Conservation (phyloP, 2,113 vertebrate species). For the Lamprologus tigripictilis region DNA sequence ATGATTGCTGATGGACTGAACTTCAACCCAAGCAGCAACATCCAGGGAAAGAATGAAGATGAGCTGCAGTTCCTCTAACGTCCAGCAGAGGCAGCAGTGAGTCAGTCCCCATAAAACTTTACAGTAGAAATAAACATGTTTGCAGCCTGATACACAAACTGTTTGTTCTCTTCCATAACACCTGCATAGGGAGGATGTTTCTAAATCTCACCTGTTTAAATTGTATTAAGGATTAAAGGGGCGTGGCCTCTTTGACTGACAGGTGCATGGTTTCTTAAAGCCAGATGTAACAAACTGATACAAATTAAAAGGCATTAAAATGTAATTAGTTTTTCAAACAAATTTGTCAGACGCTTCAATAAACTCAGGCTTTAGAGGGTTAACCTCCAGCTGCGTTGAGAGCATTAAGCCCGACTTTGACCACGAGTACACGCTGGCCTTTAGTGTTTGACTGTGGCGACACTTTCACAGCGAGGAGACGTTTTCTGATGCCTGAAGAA, state of each 20-base stretch:
- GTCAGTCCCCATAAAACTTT: neutral
- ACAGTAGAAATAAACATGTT: accelerated
- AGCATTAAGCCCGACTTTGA: neutral
- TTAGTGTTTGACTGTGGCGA: accelerated
- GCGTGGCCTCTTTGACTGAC: neutral
- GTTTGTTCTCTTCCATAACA: neutral
- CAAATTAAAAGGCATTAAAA: neutral
- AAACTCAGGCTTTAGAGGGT: neutral
- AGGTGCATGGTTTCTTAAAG: neutral
- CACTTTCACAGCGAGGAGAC: neutral
- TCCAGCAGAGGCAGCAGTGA: neutral
- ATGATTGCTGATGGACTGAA: neutral
- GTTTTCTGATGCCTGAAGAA: neutral
- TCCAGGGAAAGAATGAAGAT: neutral
- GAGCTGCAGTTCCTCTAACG: accelerated
- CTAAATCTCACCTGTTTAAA: neutral
- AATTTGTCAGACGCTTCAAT: neutral
- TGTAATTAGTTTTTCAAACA: neutral
- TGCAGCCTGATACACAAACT: neutral
- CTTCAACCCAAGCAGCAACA: neutral
- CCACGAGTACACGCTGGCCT: accelerated
- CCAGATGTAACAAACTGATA: neutral
- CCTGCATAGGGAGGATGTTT: neutral
- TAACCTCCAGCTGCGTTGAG: neutral
- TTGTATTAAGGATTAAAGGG: neutral